Conservation (phyloP, 1,140 invertebrate species). For the Calephelis nemesis region DNA sequence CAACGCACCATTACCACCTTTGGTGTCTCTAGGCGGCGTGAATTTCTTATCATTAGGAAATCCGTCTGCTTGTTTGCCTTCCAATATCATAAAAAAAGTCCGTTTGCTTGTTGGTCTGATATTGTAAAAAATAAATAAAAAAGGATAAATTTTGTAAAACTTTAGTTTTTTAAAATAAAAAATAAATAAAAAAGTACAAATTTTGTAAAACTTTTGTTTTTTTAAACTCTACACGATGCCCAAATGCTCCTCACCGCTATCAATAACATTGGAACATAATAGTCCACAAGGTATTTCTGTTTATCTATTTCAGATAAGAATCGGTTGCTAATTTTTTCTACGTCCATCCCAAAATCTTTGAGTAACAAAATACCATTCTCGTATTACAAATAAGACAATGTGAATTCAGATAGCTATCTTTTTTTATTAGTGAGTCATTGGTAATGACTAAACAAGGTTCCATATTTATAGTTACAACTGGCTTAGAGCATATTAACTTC, state of each 20-base stretch:
- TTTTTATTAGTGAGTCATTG: conserved; percentile 34
- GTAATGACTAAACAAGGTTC: conserved; percentile 30
- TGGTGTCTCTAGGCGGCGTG: too few relatives aligned
- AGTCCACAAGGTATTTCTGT: conserved; percentile 8
- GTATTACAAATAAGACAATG: conserved; percentile 62
- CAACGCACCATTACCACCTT: too few relatives aligned
- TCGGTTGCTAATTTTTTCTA: conserved; percentile 42
- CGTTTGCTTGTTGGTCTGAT: neutral
- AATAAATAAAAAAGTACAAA: neutral
- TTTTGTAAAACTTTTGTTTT: neutral
- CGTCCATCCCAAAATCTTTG: conserved; percentile 31
- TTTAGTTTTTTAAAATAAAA: too few relatives aligned
- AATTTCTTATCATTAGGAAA: too few relatives aligned
- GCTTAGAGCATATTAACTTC: neutral
- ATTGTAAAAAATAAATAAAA: too few relatives aligned
- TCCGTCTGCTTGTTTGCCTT: too few relatives aligned
- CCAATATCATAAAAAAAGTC: too few relatives aligned
- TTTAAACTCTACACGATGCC: neutral
- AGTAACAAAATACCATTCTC: conserved; percentile 52
- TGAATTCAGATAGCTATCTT: conserved; percentile 45
- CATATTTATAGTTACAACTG: neutral
- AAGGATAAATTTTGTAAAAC: too few relatives aligned
- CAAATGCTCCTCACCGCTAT: neutral
- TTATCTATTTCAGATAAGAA: conserved; percentile 28
- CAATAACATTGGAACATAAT: conserved; percentile 14